A percentile compares a stretch with the other conserved stretches of the same genome.
These are phyloP conservation scores for Sogatella furcifera DNA, from an alignment of 1,140 invertebrate genomes.

Conservation along the genomic window DNA sequence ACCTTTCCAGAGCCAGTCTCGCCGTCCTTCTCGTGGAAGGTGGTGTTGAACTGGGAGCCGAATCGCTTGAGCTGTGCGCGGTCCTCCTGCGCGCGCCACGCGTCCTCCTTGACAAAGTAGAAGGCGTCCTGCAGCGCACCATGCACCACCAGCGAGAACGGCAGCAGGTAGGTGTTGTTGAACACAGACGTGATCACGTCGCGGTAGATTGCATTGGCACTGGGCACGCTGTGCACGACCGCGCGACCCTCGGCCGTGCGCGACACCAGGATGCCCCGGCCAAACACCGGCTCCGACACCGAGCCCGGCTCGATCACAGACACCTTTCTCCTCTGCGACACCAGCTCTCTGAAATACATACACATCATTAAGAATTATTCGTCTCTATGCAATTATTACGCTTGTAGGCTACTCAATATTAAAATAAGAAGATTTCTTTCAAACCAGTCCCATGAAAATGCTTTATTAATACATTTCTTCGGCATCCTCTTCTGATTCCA, in stretches of 20 bases:
- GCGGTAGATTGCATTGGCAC: slow-evolving; percentile 76
- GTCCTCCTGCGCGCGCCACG: slow-evolving; percentile 78
- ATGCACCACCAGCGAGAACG: slow-evolving; percentile 80
- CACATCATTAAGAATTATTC: too few species aligned
- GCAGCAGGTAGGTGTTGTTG: slow-evolving; percentile 78
- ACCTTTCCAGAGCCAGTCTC: slow-evolving; percentile 29
- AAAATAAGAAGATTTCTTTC: too few species aligned
- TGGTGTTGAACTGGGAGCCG: slow-evolving; percentile 85
- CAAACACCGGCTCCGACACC: slow-evolving; percentile 70
- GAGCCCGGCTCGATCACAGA: slow-evolving; percentile 18
- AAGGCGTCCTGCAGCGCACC: slow-evolving; percentile 84
- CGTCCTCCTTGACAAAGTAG: slow-evolving; percentile 89
- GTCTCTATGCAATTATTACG: too few species aligned
- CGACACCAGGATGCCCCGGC: slow-evolving; percentile 82
- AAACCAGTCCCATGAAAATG: too few species aligned
- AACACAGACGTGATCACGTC: slow-evolving; percentile 91
- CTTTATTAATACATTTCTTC: too few species aligned
- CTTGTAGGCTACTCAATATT: too few species aligned
- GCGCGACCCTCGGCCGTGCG: slow-evolving; percentile 64
- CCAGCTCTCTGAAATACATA: slow-evolving; percentile 2
- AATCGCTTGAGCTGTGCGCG: slow-evolving; percentile 75
- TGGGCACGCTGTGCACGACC: slow-evolving; percentile 73
- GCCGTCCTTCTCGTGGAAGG: slow-evolving; percentile 76
- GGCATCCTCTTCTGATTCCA: too few species aligned
- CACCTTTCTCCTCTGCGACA: not conserved